Base-by-base conservation (phyloP, 2,797 vertebrate genomes). In the Rhinoraja longicauda region DNA sequence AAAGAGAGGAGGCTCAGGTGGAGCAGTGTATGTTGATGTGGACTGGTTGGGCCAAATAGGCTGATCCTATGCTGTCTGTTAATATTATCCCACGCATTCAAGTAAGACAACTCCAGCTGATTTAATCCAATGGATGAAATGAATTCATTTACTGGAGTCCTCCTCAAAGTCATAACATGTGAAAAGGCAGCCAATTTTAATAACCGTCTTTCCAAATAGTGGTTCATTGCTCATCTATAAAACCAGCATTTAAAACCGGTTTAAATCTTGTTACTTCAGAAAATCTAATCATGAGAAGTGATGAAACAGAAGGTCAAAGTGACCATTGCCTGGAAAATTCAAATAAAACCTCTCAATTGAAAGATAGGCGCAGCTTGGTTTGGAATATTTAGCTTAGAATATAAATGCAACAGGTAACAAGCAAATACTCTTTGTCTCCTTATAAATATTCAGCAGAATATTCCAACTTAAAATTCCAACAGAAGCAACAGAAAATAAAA, bases 181-280 rank as follows among this genome's bases (percentile, higher is more conserved):
- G 64, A 86, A 86, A 86, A n/a, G 82, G 57, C 82, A 62, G 13
- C 53, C 26, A 86, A 86, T 86, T 86, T 62, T 32, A 86, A 86
- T 17, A 86, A n/a, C 29, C 9, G 2, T n/a, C 82, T n/a, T 29
- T 13, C 53, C 57, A 59, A 86, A 86, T 62, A 86, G 59, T 62
- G 17, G 26, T 86, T 86, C 57, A 86, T 17, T n/a, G 82, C 12
- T 62, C 57, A 86, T 62, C 29, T 26, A 62, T 62, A 26, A 86
- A 86, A 59, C 24, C 81, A 90, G 21, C 19, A 90, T 57, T 19
- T n/a, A 90, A 70, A 90, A 32, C 21, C 36, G 36, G 24, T 17
- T 81, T 26, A n/a, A 62, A 12, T 88, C 13, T 64, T 67, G 1
- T 4, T 64, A 88, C 17, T 88, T 88, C 24, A 84, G 45, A 10